Percentiles rank a stretch among this genome's conserved stretches.
Evolutionary conservation across 2,797 vertebrate species (phyloP).

Genomic region (Okamejei kenojei): DNA sequence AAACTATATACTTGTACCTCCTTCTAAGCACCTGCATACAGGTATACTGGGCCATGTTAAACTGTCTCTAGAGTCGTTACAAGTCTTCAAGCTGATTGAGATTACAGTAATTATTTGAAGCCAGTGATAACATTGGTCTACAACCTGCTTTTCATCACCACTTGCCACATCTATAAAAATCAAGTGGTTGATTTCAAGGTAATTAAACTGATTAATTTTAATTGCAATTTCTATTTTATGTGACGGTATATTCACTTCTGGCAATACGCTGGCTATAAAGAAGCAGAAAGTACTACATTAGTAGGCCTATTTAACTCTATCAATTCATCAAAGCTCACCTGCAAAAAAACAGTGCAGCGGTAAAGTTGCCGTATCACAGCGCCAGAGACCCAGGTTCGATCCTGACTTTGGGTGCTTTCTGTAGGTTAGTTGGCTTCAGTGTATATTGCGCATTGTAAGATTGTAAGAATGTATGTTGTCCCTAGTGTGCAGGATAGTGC

Average conservation of each 20-base stretch:
- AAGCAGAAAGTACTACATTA: background rate
- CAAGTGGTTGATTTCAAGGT: conserved; percentile 31
- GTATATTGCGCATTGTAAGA: too few relatives aligned
- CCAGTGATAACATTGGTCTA: conserved; percentile 33
- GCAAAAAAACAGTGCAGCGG: background rate
- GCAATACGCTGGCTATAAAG: background rate
- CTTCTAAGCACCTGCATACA: background rate
- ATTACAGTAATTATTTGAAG: conserved; percentile 15
- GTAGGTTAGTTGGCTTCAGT: too few relatives aligned
- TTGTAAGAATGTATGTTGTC: too few relatives aligned
- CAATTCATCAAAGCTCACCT: background rate
- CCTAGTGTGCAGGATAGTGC: too few relatives aligned
- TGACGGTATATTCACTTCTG: conserved; percentile 3
- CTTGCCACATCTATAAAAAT: conserved; percentile 25
- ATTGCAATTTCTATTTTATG: conserved; percentile 34
- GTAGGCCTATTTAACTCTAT: background rate
- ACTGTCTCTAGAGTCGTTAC: conserved; percentile 1
- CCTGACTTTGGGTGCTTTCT: too few relatives aligned
- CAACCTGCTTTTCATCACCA: conserved; percentile 11
- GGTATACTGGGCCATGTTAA: background rate
- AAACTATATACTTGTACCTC: background rate
- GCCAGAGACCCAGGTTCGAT: too few relatives aligned
- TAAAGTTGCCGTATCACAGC: too few relatives aligned
- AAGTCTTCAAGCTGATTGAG: background rate
- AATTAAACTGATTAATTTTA: conserved; percentile 36